These are phyloP conservation scores for Sipunculus nudus DNA, from an alignment of 2,888 invertebrate species.

Conservation along the genomic window DNA sequence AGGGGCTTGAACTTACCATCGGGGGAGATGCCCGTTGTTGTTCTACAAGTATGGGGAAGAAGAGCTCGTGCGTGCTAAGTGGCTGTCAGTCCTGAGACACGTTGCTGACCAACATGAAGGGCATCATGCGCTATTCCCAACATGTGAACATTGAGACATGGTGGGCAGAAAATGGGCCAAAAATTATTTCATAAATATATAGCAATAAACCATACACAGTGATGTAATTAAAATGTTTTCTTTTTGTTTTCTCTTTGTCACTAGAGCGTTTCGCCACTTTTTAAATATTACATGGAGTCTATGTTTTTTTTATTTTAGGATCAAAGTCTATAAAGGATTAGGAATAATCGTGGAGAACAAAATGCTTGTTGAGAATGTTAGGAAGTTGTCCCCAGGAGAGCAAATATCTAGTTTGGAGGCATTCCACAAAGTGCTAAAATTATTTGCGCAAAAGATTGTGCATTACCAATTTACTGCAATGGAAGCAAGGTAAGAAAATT, in stretches of 20 bases:
- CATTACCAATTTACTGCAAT: too few relatives aligned
- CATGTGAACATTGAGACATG: background rate
- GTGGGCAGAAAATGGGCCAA: background rate
- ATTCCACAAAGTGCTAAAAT: background rate
- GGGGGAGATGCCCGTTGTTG: too few relatives aligned
- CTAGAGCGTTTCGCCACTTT: background rate
- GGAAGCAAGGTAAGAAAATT: background rate
- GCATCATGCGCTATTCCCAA: too few relatives aligned
- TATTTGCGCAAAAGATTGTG: background rate
- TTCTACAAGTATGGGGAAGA: background rate
- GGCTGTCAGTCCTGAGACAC: background rate
- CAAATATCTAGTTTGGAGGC: background rate
- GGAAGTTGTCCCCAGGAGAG: background rate
- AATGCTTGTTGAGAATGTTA: background rate
- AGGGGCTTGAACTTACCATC: too few relatives aligned
- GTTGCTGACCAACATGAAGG: background rate
- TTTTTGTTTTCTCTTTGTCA: too few relatives aligned
- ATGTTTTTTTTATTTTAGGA: background rate
- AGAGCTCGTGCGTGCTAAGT: background rate
- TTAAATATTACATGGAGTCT: too few relatives aligned
- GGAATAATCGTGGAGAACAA: background rate
- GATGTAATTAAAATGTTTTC: background rate
- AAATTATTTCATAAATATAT: too few relatives aligned
- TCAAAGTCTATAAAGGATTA: background rate
- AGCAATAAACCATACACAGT: background rate